A percentile compares a stretch with the other conserved stretches of the same genome.
Evolutionary conservation across 2,113 vertebrate species (phyloP).

Genomic region (Elephantulus edwardii): DNA sequence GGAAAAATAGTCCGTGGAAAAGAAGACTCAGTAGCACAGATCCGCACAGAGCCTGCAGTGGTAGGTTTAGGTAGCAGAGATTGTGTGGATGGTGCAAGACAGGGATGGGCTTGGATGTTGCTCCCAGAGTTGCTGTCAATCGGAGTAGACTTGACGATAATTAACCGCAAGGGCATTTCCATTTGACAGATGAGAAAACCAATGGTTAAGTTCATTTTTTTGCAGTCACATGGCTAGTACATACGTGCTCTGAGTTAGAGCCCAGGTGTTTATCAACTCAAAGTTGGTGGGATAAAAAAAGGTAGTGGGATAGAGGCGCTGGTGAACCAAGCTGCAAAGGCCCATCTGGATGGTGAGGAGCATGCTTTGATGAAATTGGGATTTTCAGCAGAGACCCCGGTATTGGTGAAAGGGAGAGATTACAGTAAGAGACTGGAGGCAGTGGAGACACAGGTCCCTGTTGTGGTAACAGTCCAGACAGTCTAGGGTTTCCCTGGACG

Average conservation of each 20-base stretch:
- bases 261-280: not conserved
- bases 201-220: not conserved
- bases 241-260: not conserved
- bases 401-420: not conserved
- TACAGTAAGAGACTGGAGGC: not conserved
- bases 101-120: too few species aligned
- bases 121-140: too few species aligned
- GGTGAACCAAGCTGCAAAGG: not conserved
- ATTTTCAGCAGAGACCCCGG: not conserved
- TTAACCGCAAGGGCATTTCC: too few species aligned
- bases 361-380: not conserved
- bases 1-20: too few species aligned
- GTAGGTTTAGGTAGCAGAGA: too few species aligned
- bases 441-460: not conserved
- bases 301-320: not conserved
- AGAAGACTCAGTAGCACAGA: too few species aligned
- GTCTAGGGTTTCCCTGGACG: not conserved
- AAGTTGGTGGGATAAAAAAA: too few species aligned
- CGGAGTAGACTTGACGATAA: too few species aligned
- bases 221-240: not conserved
- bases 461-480: not conserved
- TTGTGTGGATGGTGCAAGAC: too few species aligned
- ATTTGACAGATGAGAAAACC: not conserved
- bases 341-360: not conserved
- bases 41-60: too few species aligned